Conservation (phyloP, 2,888 invertebrate genomes). For the Lycophotia porphyrea region DNA sequence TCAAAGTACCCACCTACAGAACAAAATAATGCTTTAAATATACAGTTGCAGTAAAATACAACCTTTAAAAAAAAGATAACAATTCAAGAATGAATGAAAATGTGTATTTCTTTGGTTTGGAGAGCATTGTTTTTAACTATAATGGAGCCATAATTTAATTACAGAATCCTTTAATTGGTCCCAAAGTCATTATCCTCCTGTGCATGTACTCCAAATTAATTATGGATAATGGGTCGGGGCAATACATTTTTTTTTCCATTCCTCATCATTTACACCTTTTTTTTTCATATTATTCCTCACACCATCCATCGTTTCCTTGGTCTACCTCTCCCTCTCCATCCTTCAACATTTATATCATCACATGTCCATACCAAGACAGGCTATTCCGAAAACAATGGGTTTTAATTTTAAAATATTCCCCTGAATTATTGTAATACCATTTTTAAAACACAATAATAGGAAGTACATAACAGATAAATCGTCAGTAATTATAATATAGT, state of each 20-base stretch:
- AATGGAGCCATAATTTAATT: not conserved
- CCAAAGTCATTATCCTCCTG: not conserved
- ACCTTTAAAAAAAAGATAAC: not conserved
- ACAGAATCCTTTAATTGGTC: not conserved
- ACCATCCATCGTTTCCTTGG: no score
- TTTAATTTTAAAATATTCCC: slow-evolving; percentile 5
- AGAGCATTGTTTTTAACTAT: not conserved
- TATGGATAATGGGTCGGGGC: no score
- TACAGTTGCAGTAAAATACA: not conserved
- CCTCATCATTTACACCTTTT: no score
- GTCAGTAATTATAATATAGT: not conserved
- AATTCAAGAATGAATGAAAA: not conserved
- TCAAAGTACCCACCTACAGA: not conserved
- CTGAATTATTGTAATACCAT: not conserved
- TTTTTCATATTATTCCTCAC: no score
- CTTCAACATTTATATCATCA: no score
- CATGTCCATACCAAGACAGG: no score
- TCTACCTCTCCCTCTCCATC: no score
- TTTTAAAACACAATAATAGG: not conserved
- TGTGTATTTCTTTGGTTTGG: not conserved
- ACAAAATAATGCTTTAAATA: not conserved
- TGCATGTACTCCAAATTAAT: not conserved
- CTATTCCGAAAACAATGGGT: no score
- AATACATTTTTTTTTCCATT: no score
- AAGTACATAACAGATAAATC: not conserved